Conservation (phyloP, 2,797 vertebrate genomes). For the Astyanax mexicanus region DNA sequence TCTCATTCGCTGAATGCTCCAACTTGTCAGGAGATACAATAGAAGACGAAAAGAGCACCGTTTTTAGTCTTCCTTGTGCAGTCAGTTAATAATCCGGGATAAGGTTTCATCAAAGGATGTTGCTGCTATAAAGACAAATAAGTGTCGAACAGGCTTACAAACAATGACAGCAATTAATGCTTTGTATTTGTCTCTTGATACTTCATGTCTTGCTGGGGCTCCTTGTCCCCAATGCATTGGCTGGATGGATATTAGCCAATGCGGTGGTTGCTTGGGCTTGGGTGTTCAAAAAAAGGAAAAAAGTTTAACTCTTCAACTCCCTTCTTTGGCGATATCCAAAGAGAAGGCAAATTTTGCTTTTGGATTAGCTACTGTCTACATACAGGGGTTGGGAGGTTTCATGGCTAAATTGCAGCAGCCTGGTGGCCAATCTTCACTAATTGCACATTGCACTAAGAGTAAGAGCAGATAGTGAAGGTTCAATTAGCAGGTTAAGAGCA, state of each 20-base stretch:
- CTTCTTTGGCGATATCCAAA: neutral
- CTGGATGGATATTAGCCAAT: constrained; percentile 43
- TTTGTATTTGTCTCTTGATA: constrained; percentile 35
- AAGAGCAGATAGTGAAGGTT: too few relatives aligned
- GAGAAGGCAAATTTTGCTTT: too few relatives aligned
- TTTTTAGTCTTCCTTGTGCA: neutral
- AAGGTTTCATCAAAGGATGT: constrained; percentile 24
- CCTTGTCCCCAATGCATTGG: constrained; percentile 39
- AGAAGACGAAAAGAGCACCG: constrained; percentile 8
- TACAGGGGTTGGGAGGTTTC: too few relatives aligned
- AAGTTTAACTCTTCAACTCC: neutral
- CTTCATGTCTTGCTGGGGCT: constrained; percentile 9
- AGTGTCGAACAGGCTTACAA: constrained; percentile 4
- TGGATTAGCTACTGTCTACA: too few relatives aligned
- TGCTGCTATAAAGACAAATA: neutral
- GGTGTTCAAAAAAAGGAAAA: constrained; percentile 22
- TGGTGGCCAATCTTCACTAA: too few relatives aligned
- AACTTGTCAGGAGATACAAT: constrained; percentile 53
- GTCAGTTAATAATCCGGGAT: constrained; percentile 1
- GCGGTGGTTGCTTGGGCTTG: constrained; percentile 34
- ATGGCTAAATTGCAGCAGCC: too few relatives aligned
- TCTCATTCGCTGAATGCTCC: constrained; percentile 48
- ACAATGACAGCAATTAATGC: constrained; percentile 43
- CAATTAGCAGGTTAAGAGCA: too few relatives aligned
- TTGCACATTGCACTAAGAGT: too few relatives aligned